Evolutionary conservation across 2,113 vertebrate genomes (phyloP).

Genomic region (Meriones unguiculatus): DNA sequence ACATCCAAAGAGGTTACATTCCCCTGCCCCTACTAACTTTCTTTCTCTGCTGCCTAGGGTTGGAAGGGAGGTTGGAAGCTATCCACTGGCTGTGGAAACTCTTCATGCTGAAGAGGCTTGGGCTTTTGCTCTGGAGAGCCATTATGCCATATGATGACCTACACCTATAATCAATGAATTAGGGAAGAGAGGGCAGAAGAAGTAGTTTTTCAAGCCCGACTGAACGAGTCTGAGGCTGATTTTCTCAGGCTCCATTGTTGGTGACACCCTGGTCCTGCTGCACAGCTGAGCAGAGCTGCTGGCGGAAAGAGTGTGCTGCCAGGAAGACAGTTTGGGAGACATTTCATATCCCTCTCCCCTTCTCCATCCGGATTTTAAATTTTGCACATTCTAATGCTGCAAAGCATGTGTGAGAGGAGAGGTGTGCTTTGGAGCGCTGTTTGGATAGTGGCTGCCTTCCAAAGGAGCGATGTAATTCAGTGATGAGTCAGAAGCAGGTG

Average conservation of each 20-base stretch:
- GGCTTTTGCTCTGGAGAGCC: not conserved
- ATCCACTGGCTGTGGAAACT: not conserved
- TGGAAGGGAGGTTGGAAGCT: not conserved
- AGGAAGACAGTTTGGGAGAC: not conserved
- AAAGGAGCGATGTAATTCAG: not conserved
- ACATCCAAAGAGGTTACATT: no score
- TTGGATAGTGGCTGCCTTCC: not conserved
- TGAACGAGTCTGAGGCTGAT: not conserved
- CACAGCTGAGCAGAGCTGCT: not conserved
- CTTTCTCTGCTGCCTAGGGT: no score
- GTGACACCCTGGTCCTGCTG: not conserved
- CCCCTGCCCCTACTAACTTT: no score
- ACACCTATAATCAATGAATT: no score
- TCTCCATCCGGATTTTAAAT: not conserved
- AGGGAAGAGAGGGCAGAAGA: not conserved
- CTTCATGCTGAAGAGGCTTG: not conserved
- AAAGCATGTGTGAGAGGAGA: not conserved
- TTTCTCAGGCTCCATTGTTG: not conserved
- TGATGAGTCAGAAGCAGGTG: not conserved
- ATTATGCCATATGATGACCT: not conserved
- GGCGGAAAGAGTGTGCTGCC: not conserved
- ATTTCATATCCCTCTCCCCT: constrained; percentile 26
- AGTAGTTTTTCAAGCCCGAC: not conserved
- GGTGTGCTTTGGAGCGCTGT: not conserved
- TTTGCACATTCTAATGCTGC: not conserved